Percentiles rank a stretch among this genome's conserved stretches.
Evolutionary conservation across 2,113 vertebrate species (phyloP).

Genomic region (Myiagra hebetior): DNA sequence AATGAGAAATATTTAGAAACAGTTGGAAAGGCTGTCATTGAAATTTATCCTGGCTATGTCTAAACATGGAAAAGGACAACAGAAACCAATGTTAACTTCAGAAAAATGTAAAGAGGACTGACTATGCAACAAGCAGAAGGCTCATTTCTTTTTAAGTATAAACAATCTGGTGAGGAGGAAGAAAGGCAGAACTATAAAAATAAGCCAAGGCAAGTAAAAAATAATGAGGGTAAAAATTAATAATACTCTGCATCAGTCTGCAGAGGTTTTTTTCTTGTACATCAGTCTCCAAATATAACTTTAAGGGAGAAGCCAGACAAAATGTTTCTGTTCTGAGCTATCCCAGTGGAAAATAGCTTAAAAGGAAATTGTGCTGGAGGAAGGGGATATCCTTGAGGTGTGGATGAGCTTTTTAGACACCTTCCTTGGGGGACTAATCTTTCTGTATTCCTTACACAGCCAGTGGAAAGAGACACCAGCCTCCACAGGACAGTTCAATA

Average conservation of each 20-base stretch:
- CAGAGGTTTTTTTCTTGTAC: not conserved
- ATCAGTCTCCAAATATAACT: slow-evolving; percentile 37
- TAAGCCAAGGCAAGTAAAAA: slow-evolving; percentile 41
- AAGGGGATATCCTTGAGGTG: not conserved
- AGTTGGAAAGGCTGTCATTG: slow-evolving; percentile 59
- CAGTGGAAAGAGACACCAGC: not conserved
- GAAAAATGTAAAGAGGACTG: slow-evolving; percentile 63
- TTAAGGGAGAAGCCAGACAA: slow-evolving; percentile 20
- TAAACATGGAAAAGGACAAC: slow-evolving; percentile 72
- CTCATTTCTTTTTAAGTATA: slow-evolving; percentile 60
- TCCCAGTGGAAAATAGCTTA: not conserved
- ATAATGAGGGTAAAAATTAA: slow-evolving; percentile 31
- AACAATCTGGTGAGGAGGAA: slow-evolving; percentile 68
- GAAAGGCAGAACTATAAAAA: slow-evolving; percentile 59
- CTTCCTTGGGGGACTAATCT: not conserved
- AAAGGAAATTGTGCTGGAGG: not conserved
- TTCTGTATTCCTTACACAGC: not conserved
- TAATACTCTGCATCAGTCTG: not conserved
- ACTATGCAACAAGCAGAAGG: slow-evolving; percentile 65
- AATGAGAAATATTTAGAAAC: slow-evolving; percentile 65
- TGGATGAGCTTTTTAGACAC: not conserved
- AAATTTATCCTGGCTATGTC: slow-evolving; percentile 66
- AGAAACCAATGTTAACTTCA: slow-evolving; percentile 61
- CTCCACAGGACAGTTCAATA: not conserved
- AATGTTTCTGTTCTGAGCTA: slow-evolving; percentile 33